Conservation (phyloP, 2,797 vertebrate species). For the Psittacula echo region DNA sequence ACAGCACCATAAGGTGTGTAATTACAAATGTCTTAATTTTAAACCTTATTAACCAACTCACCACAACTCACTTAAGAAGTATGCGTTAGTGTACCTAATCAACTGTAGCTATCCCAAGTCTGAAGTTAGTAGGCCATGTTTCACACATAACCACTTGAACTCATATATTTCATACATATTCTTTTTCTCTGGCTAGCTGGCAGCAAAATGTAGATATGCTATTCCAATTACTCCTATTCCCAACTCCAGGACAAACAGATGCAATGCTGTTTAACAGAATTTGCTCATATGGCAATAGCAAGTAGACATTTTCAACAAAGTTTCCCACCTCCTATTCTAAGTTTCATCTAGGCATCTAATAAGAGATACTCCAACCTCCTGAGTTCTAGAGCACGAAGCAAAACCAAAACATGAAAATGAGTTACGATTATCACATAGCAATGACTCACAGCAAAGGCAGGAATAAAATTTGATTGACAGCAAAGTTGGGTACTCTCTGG, state of each 20-base stretch:
- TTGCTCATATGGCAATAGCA: background rate
- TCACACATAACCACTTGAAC: background rate
- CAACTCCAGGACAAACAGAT: background rate
- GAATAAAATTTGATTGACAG: conserved; percentile 11
- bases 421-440: background rate
- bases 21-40: background rate
- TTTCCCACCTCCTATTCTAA: background rate
- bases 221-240: background rate
- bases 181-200: background rate
- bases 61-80: background rate
- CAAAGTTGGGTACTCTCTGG: background rate
- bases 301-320: background rate
- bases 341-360: background rate
- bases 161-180: background rate
- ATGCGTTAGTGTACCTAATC: background rate
- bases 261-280: background rate
- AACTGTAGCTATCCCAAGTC: background rate
- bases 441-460: background rate
- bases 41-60: background rate
- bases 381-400: background rate
- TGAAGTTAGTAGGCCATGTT: background rate
- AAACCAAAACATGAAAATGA: background rate
- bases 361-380: background rate
- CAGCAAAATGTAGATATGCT: background rate
- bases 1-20: background rate